Conservation (phyloP, 2,888 invertebrate genomes). For the Xanthorhoe spadicearia region DNA sequence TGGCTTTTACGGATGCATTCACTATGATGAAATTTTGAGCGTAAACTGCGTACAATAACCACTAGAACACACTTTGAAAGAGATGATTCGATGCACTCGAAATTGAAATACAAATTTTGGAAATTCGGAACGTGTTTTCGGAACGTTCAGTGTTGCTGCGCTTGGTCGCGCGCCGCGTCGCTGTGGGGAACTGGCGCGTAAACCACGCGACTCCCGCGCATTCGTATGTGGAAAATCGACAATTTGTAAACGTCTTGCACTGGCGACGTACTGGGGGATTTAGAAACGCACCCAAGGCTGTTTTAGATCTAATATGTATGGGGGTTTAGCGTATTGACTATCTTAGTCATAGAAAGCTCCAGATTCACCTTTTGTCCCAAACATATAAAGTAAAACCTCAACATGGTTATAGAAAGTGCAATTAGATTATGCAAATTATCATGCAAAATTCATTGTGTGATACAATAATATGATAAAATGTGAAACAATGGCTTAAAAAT, state of each 20-base stretch:
- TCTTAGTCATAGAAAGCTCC: too few species aligned
- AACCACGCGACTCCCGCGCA: conserved; percentile 64
- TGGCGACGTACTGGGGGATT: conserved; percentile 51
- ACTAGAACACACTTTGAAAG: conserved; percentile 29
- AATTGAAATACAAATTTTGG: conserved; percentile 20
- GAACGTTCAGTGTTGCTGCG: conserved; percentile 61
- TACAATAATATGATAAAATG: too few species aligned
- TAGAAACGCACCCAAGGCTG: conserved; percentile 2
- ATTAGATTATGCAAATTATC: too few species aligned
- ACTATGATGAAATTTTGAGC: conserved; percentile 49
- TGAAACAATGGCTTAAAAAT: too few species aligned
- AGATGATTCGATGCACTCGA: conserved; percentile 16
- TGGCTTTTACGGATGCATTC: conserved; percentile 54
- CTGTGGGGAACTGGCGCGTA: conserved; percentile 73
- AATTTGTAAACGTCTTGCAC: conserved; percentile 52
- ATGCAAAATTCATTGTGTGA: too few species aligned
- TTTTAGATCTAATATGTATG: neutral
- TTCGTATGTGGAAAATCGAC: conserved; percentile 75
- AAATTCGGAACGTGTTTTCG: conserved; percentile 47
- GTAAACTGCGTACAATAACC: conserved; percentile 35
- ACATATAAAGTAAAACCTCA: too few species aligned
- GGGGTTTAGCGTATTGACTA: neutral
- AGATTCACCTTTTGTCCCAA: too few species aligned
- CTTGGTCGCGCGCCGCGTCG: conserved; percentile 68
- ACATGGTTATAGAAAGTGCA: too few species aligned